These are phyloP conservation scores for Bombus confusus DNA, from an alignment of 1,140 invertebrate genomes.

Conservation along the genomic window DNA sequence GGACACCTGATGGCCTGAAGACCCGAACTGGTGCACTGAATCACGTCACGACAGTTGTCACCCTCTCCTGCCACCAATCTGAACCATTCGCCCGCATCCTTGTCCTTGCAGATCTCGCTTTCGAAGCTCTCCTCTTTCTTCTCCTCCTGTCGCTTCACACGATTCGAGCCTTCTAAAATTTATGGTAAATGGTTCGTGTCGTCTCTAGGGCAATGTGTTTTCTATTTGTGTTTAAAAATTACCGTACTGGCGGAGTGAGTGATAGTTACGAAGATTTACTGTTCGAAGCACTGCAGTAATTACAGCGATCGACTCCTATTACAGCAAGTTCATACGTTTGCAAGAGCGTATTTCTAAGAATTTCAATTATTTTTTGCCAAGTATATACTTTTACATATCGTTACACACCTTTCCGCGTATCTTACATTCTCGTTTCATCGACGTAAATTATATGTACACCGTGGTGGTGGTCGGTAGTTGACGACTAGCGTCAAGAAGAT, in stretches of 20 bases:
- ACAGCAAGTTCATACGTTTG: too few relatives aligned
- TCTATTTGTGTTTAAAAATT: too few relatives aligned
- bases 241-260: rapidly evolving
- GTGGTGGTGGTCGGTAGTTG: background rate
- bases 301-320: background rate
- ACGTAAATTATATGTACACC: background rate
- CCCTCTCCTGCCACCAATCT: constrained; percentile 93
- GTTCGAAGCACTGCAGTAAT: background rate
- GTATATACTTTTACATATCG: too few relatives aligned
- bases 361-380: too few relatives aligned
- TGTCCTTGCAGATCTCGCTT: constrained; percentile 94
- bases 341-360: too few relatives aligned
- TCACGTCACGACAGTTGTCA: constrained; percentile 97
- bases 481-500: background rate
- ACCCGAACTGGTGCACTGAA: constrained; percentile 96
- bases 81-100: constrained; percentile 98
- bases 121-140: constrained; percentile 94
- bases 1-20: constrained; percentile 96
- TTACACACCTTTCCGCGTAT: too few relatives aligned
- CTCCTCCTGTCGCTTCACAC: constrained; percentile 84
- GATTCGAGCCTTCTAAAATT: constrained; percentile 82
- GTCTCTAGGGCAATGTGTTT: background rate
- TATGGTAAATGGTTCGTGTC: background rate
- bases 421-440: too few relatives aligned
- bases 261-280: background rate